Evolutionary conservation across 2,888 invertebrate genomes (phyloP), one percentile per base, ranked within the genome.

Genomic region (Rhamphomyia laevipes): DNA sequence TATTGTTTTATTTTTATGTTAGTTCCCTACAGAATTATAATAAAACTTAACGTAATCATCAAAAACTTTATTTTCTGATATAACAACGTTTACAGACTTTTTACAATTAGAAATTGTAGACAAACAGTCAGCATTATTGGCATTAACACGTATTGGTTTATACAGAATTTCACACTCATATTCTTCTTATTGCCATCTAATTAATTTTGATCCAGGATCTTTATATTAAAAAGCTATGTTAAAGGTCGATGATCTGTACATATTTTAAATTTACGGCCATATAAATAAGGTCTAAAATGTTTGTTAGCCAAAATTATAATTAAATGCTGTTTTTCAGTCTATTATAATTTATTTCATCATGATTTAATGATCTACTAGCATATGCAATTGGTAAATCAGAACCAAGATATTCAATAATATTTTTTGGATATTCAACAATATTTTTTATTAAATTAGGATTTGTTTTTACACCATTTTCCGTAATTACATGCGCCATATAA

Each of bases 401-500:
- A 2, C 15, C 35, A 3, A 21, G 12, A 48, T 48, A n/a, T 42
- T 37, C 1, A 43, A n/a, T 46, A 55, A 55, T 38, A 48, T n/a
- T 23, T 43, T 41, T 37, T 7, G 51, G 40, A 17, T 49, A 49
- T 7, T 44, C 37, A 30, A 41, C 41, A 2, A 51, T 43, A 15
- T 37, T 37, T 31, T 48, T 37, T 6, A 43, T 17, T 38, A 45
- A 48, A 33, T 43, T 37, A 1, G 50, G 50, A 27, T 50, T 46
- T 6, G 46, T 43, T 1, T 4, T n/a, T 23, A 59, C 55, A 9
- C 58, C 60, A 0, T 63, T 55, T 7, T 57, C 46, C 2, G 59
- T 58, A 15, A 65, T 55, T 12, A 62, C 35, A 35, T 61, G 62
- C 10, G 64, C 62, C 48, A 53, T 11, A 27, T 51, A 51, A 12